These are phyloP conservation scores for Esox niger DNA, from an alignment of 2,113 vertebrate species.

Conservation along the genomic window DNA sequence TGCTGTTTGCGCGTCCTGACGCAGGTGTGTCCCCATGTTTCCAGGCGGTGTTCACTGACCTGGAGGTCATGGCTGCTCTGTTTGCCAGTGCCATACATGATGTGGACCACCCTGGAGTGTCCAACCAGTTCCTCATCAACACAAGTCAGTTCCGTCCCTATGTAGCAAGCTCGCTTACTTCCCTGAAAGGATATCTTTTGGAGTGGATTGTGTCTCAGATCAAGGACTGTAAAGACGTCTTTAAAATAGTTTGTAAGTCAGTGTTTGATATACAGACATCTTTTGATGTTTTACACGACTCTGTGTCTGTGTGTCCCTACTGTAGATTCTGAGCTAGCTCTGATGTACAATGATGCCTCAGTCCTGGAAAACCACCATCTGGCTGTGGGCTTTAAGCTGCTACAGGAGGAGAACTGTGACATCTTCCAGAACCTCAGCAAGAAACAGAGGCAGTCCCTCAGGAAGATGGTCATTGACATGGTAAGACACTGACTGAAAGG, in stretches of 20 bases:
- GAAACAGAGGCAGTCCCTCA: conserved; percentile 82
- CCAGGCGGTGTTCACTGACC: conserved; percentile 87
- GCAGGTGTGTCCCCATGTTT: background rate
- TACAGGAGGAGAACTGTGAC: conserved; percentile 89
- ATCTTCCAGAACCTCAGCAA: conserved; percentile 89
- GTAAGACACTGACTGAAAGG: conserved; percentile 48
- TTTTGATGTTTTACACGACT: background rate
- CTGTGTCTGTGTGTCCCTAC: background rate
- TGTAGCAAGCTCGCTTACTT: background rate
- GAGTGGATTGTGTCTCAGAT: background rate
- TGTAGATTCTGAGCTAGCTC: conserved; percentile 85
- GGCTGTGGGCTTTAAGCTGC: conserved; percentile 89
- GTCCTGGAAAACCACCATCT: conserved; percentile 93
- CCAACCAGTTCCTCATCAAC: conserved; percentile 94
- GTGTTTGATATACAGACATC: no score
- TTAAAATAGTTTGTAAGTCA: no score
- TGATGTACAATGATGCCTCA: conserved; percentile 90
- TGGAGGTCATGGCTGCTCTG: conserved; percentile 89
- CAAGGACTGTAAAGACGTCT: background rate
- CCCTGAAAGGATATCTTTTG: no score
- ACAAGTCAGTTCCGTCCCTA: conserved; percentile 76
- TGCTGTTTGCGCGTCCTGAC: no score
- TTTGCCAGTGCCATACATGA: conserved; percentile 92
- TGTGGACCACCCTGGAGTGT: conserved; percentile 88
- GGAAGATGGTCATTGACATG: conserved; percentile 92